These are phyloP conservation scores for Pocillopora verrucosa DNA, from an alignment of 64 coral and sea anemone species.

Conservation along the genomic window DNA sequence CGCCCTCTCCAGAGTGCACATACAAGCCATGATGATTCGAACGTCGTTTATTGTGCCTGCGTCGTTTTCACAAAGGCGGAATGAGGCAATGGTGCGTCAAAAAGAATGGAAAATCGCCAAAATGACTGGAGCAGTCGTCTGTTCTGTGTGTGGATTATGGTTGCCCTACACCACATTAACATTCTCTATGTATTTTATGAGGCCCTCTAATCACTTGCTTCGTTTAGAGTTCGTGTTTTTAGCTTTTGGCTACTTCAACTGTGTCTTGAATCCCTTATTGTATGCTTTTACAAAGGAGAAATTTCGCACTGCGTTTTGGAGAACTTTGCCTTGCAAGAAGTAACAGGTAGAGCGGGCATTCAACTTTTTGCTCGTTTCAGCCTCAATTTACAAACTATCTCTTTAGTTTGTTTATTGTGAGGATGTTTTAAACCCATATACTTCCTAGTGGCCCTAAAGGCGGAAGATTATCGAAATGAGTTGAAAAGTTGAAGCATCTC, in stretches of 20 bases:
- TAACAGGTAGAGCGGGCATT: neutral
- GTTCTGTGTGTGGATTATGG: slow-evolving; percentile 79
- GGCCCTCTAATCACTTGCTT: slow-evolving; percentile 18
- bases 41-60: slow-evolving; percentile 61
- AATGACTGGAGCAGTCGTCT: slow-evolving; percentile 84
- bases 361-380: neutral
- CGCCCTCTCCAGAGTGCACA: slow-evolving; percentile 74
- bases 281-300: slow-evolving; percentile 92
- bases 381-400: no score
- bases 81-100: slow-evolving; percentile 40
- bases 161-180: slow-evolving; percentile 81
- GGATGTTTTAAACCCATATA: neutral
- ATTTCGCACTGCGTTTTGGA: slow-evolving; percentile 71
- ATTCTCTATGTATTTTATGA: slow-evolving; percentile 57
- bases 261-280: slow-evolving; percentile 75
- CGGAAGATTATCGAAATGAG: neutral
- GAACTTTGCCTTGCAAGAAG: slow-evolving; percentile 58
- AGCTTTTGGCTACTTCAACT: slow-evolving; percentile 80
- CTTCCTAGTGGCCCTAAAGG: neutral
- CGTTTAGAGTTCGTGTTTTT: slow-evolving; percentile 71
- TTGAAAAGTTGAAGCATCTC: neutral
- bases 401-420: neutral
- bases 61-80: slow-evolving; percentile 2
- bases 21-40: slow-evolving; percentile 59
- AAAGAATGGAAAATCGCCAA: slow-evolving; percentile 85